Percentiles rank a stretch among this genome's conserved stretches.
Conservation (phyloP, 2,113 vertebrate species). For the Nothobranchius furzeri region DNA sequence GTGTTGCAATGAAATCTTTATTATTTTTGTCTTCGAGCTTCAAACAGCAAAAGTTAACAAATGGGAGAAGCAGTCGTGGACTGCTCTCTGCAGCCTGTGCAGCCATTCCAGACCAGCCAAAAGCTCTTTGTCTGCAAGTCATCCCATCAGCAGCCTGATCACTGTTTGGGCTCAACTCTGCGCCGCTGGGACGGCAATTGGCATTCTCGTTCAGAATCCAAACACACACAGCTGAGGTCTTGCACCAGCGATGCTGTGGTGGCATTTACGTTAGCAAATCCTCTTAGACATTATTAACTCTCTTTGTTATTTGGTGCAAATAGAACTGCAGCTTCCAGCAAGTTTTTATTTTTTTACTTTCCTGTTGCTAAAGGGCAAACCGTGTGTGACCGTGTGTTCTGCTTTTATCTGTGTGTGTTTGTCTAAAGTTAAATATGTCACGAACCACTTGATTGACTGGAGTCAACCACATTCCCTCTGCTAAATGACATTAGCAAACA, state of each 20-base stretch:
- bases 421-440: too few species aligned
- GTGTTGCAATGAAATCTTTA: constrained; percentile 22
- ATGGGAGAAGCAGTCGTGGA: constrained; percentile 28
- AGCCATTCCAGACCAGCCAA: constrained; percentile 47
- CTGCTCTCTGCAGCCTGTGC: constrained; percentile 50
- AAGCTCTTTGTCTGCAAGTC: constrained; percentile 58
- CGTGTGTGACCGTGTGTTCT: too few species aligned
- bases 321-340: neutral
- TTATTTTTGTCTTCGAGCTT: constrained; percentile 22
- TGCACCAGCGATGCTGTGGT: constrained; percentile 22
- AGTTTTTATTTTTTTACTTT: neutral
- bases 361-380: neutral
- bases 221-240: constrained; percentile 12
- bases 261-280: neutral
- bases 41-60: constrained; percentile 50
- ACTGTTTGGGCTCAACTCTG: constrained; percentile 42
- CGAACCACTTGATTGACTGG: too few species aligned
- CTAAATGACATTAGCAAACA: too few species aligned
- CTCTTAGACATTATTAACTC: neutral
- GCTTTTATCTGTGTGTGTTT: too few species aligned
- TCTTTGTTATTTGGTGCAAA: neutral
- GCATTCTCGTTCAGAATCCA: constrained; percentile 29
- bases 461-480: too few species aligned
- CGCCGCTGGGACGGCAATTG: constrained; percentile 20
- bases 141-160: constrained; percentile 56